Evolutionary conservation across 2,113 vertebrate species (phyloP).

Genomic region (Scomber japonicus): DNA sequence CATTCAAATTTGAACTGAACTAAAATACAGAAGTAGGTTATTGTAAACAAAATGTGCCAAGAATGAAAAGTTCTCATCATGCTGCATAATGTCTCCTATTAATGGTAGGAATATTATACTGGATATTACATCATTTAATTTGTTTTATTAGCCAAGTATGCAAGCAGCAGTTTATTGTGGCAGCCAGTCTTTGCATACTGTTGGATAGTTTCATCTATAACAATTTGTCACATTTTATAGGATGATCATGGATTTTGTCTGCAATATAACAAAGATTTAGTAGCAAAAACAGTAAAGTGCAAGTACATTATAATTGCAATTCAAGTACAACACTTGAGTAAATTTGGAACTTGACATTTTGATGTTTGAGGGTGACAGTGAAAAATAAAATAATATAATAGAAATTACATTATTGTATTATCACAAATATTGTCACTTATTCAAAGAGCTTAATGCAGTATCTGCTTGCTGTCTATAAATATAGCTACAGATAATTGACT

Average conservation of each 20-base stretch:
- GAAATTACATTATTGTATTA: not conserved
- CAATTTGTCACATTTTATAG: not conserved
- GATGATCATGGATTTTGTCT: not conserved
- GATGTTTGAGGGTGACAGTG: not conserved
- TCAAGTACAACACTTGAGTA: not conserved
- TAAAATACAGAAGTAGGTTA: too few species aligned
- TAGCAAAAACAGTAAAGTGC: not conserved
- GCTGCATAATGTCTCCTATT: not conserved
- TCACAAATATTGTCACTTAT: too few species aligned
- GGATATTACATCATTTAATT: too few species aligned
- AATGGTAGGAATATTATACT: not conserved
- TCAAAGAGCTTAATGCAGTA: not conserved
- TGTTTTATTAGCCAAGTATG: too few species aligned
- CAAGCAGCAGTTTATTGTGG: not conserved
- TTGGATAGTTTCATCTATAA: not conserved
- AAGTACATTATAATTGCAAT: not conserved
- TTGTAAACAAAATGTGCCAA: not conserved
- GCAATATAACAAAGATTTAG: not conserved
- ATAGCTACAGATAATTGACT: constrained; percentile 28
- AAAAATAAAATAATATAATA: not conserved
- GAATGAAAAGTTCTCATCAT: not conserved
- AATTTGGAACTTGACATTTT: not conserved
- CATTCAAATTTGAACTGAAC: too few species aligned
- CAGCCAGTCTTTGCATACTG: not conserved
- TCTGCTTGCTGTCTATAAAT: constrained; percentile 14